phyloP scores from a whole-genome alignment of 1,140 invertebrate genomes.

The Uloborus diversus region DNA sequence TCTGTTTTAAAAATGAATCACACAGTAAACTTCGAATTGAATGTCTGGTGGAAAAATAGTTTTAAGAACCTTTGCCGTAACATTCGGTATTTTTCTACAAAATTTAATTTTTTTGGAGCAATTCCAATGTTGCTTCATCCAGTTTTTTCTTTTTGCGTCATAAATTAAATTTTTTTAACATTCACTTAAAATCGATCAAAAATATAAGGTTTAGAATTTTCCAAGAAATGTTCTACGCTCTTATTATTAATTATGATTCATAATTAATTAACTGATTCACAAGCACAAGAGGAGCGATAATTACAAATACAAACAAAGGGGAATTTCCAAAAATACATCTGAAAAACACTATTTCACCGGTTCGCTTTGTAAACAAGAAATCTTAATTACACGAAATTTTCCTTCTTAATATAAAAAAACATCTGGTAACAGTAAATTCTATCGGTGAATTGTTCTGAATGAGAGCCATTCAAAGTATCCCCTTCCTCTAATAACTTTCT shows the following conservation, averaged over 20 bases:
- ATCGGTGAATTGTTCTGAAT: neutral
- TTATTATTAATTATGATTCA: no score
- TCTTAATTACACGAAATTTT: neutral
- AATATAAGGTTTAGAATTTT: no score
- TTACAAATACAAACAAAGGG: neutral
- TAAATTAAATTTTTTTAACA: no score
- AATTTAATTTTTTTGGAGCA: no score
- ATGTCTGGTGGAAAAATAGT: neutral
- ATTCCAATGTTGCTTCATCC: no score
- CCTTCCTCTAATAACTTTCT: constrained; percentile 25
- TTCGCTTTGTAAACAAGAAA: neutral
- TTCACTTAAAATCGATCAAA: no score
- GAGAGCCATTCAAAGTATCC: neutral
- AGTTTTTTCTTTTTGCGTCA: no score
- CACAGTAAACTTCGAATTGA: neutral
- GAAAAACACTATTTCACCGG: no score
- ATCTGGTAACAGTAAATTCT: neutral
- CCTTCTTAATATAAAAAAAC: neutral
- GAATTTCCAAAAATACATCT: neutral
- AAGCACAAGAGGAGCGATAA: no score
- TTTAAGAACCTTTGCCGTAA: neutral
- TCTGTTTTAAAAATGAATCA: neutral
- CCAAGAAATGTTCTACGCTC: no score
- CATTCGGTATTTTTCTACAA: neutral
- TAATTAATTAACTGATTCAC: no score